Evolutionary conservation across 2,113 vertebrate genomes (phyloP).

Genomic region (Tinamus guttatus): DNA sequence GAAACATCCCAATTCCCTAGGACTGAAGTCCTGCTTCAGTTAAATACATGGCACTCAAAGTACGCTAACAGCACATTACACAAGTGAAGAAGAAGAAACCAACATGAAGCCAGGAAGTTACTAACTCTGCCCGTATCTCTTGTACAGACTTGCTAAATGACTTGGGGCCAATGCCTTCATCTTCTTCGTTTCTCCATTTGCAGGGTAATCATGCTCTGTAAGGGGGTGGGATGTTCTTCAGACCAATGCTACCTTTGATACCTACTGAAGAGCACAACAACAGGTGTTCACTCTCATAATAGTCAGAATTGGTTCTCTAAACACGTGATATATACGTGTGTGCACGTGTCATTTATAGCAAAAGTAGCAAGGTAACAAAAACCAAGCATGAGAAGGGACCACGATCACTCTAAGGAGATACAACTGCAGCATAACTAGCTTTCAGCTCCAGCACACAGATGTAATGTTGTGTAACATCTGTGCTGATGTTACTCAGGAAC

Average conservation of each 20-base stretch:
- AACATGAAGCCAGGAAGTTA: background rate
- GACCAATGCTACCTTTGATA: background rate
- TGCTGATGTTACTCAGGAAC: background rate
- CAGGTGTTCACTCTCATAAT: background rate
- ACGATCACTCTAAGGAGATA: accelerated
- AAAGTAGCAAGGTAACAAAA: background rate
- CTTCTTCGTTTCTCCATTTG: background rate
- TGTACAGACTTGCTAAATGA: background rate
- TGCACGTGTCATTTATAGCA: background rate
- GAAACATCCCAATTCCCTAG: background rate
- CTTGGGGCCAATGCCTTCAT: background rate
- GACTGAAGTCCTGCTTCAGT: background rate
- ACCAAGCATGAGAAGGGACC: background rate
- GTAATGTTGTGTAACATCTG: background rate
- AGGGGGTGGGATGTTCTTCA: accelerated
- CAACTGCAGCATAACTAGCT: too few species aligned
- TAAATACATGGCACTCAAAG: background rate
- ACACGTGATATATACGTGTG: too few species aligned
- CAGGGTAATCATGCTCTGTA: background rate
- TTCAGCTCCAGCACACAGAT: background rate
- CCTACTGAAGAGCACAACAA: background rate
- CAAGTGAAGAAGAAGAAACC: background rate
- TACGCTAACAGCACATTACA: accelerated
- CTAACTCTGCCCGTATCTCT: background rate
- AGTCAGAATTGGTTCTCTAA: background rate